Evolutionary conservation across 2,113 vertebrate species (phyloP).

Genomic region (Proterorhinus semilunaris): DNA sequence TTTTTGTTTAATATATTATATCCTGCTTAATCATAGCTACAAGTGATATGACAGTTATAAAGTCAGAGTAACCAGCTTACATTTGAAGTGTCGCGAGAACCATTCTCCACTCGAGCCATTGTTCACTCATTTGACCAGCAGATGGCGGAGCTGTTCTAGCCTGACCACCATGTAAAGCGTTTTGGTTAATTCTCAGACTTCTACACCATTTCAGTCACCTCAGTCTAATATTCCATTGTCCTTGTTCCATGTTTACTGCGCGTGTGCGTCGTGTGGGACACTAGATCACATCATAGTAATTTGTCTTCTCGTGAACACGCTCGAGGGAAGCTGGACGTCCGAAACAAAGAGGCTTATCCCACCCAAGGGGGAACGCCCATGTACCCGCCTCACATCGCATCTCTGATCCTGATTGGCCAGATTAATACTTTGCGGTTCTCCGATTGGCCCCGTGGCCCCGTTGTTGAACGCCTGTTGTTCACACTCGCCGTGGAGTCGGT

Average conservation of each 20-base stretch:
- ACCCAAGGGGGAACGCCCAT: conserved; percentile 21
- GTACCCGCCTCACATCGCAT: conserved; percentile 22
- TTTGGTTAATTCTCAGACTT: not conserved
- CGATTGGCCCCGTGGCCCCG: conserved; percentile 51
- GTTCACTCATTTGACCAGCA: not conserved
- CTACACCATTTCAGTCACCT: not conserved
- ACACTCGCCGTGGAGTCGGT: conserved; percentile 23
- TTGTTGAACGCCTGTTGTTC: conserved; percentile 57
- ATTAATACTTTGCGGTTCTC: not conserved
- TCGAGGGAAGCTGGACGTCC: conserved; percentile 45
- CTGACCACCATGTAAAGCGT: not conserved
- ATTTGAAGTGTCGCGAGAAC: not conserved
- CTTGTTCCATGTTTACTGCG: not conserved
- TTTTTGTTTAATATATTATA: too few relatives aligned
- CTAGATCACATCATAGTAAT: not conserved
- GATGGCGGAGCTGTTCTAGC: not conserved
- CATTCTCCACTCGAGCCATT: not conserved
- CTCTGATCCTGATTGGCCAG: conserved; percentile 34
- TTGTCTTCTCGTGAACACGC: not conserved
- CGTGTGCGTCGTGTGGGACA: not conserved
- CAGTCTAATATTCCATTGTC: not conserved
- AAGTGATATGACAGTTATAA: too few relatives aligned
- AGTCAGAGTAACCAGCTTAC: not conserved
- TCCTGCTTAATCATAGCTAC: too few relatives aligned
- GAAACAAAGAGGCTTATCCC: conserved; percentile 71